Conservation (phyloP, 2,888 invertebrate species). For the Dione juno region DNA sequence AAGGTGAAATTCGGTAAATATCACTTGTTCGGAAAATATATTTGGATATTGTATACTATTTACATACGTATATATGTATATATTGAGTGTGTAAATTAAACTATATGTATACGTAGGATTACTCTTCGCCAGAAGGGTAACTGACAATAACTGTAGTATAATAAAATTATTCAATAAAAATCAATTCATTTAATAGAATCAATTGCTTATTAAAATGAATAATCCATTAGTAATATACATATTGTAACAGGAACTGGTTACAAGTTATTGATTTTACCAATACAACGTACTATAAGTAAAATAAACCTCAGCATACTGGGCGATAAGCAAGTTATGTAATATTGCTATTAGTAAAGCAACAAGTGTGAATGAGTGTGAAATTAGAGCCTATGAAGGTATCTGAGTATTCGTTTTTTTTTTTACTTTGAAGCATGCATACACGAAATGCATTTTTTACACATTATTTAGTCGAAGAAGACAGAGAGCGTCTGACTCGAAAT, state of each 20-base stretch:
- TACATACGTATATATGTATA: no score
- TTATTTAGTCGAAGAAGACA: no score
- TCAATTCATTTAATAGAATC: background rate
- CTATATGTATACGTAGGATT: no score
- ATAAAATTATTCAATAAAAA: background rate
- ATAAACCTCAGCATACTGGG: conserved; percentile 25
- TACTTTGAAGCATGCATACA: background rate
- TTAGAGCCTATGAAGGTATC: conserved; percentile 35
- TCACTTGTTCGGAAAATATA: no score
- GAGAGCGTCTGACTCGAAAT: no score
- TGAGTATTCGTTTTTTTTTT: background rate
- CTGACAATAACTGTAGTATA: background rate
- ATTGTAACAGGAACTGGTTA: background rate
- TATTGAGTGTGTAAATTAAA: no score
- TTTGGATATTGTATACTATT: no score
- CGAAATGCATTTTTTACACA: no score
- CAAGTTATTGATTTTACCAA: conserved; percentile 5
- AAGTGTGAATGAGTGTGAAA: conserved; percentile 43
- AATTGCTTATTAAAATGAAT: no score
- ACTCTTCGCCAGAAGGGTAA: no score
- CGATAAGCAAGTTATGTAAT: conserved; percentile 38
- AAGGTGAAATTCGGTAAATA: no score
- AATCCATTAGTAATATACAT: no score
- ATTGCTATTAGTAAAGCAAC: conserved; percentile 34
- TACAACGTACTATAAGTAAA: conserved; percentile 13